phyloP scores from a whole-genome alignment of 2,888 invertebrate genomes.

The Megalurothrips usitatus region DNA sequence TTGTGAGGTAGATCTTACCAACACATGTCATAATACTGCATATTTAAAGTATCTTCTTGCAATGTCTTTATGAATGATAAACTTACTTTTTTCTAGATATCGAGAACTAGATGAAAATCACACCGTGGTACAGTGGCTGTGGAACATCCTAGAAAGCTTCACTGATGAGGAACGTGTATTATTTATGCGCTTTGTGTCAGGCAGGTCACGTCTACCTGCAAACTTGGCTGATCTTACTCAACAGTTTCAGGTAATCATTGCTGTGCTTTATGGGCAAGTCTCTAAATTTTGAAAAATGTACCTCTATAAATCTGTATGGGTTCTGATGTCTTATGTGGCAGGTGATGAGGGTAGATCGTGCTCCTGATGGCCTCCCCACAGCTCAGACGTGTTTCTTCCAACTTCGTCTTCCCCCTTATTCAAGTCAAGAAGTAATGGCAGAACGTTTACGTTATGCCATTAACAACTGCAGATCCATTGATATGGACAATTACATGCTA shows the following conservation, averaged over 20 bases:
- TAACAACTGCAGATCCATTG: constrained; percentile 61
- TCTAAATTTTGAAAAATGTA: constrained; percentile 40
- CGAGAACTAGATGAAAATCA: constrained; percentile 59
- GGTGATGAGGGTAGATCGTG: constrained; percentile 56
- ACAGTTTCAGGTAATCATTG: constrained; percentile 54
- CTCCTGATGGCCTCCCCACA: constrained; percentile 57
- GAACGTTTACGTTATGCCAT: constrained; percentile 61
- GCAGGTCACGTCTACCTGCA: constrained; percentile 58
- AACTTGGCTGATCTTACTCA: constrained; percentile 62
- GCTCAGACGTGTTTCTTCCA: constrained; percentile 62
- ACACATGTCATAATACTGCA: background rate
- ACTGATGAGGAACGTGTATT: constrained; percentile 59
- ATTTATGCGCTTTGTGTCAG: constrained; percentile 63
- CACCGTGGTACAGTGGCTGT: constrained; percentile 59
- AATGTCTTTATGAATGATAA: background rate
- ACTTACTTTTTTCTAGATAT: constrained; percentile 48
- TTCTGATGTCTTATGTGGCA: constrained; percentile 39
- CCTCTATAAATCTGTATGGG: background rate
- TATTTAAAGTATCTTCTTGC: background rate
- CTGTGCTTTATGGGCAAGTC: background rate
- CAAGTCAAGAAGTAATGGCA: constrained; percentile 56
- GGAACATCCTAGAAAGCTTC: constrained; percentile 59
- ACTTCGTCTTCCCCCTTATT: constrained; percentile 58
- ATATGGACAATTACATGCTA: constrained; percentile 67
- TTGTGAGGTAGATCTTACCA: constrained; percentile 52